Conservation (phyloP, 2,797 vertebrate species). For the Carduelis carduelis region DNA sequence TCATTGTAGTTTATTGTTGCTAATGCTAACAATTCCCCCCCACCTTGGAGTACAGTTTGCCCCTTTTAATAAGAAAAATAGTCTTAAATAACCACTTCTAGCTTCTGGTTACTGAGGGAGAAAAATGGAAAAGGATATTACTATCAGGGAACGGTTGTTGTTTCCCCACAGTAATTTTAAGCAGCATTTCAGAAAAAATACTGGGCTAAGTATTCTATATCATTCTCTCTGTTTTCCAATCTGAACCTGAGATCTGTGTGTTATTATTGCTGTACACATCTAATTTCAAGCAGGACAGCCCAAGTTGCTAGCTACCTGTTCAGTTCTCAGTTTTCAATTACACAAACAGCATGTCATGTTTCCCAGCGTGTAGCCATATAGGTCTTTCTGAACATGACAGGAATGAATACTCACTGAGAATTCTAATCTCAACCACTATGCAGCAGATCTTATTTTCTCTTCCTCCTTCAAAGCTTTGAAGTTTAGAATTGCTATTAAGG, state of each 20-base stretch:
- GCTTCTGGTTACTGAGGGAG: neutral
- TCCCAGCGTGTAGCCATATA: neutral
- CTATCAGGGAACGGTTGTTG: neutral
- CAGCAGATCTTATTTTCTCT: neutral
- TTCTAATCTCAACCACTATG: neutral
- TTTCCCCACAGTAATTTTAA: neutral
- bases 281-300: neutral
- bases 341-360: constrained; percentile 19
- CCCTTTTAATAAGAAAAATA: neutral
- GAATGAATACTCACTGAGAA: constrained; percentile 1
- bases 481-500: constrained; percentile 6
- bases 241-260: neutral
- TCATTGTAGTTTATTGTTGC: neutral
- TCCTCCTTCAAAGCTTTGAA: neutral
- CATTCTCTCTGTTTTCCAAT: neutral
- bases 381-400: constrained; percentile 21
- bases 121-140: neutral
- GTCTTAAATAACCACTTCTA: neutral
- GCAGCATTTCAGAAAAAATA: neutral
- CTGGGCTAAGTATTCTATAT: neutral
- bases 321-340: constrained; percentile 21
- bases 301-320: neutral
- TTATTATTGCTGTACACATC: neutral
- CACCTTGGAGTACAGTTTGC: neutral
- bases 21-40: neutral